Evolutionary conservation across 2,888 invertebrate genomes (phyloP).

Genomic region (Calliphora vomitoria): DNA sequence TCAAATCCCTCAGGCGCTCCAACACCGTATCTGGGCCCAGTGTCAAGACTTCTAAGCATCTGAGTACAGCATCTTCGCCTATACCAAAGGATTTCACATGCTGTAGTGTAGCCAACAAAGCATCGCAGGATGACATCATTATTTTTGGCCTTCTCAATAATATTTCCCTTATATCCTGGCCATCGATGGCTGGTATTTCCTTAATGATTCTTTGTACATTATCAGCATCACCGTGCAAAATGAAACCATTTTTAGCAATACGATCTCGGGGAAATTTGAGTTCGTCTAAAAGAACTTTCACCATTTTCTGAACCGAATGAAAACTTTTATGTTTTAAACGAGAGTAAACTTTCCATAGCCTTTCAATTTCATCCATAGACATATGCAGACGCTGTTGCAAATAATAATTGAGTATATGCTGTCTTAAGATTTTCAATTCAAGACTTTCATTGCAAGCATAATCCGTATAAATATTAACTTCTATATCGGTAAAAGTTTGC

Average conservation of each 20-base stretch:
- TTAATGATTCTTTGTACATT: constrained; percentile 86
- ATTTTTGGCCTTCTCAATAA: constrained; percentile 87
- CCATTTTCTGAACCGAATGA: constrained; percentile 85
- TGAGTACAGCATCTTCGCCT: constrained; percentile 85
- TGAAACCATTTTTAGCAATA: constrained; percentile 87
- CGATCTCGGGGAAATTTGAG: constrained; percentile 86
- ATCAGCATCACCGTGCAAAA: constrained; percentile 87
- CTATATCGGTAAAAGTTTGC: constrained; percentile 77
- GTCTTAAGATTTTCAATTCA: constrained; percentile 80
- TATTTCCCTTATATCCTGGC: constrained; percentile 86
- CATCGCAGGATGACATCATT: constrained; percentile 86
- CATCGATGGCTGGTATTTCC: constrained; percentile 86
- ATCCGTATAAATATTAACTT: constrained; percentile 69
- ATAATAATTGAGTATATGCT: constrained; percentile 81
- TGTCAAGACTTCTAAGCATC: constrained; percentile 86
- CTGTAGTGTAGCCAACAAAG: constrained; percentile 86
- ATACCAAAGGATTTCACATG: constrained; percentile 87
- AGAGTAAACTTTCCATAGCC: constrained; percentile 82
- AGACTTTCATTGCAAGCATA: constrained; percentile 76
- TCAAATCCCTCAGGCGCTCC: constrained; percentile 86
- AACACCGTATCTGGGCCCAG: constrained; percentile 87
- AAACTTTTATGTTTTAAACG: constrained; percentile 85
- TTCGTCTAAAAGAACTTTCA: constrained; percentile 86
- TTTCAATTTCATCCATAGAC: constrained; percentile 80
- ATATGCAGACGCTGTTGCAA: constrained; percentile 84